Percentiles rank a stretch among this genome's conserved stretches.
phyloP scores from a whole-genome alignment of 2,113 vertebrate genomes.

The Corynorhinus townsendii region DNA sequence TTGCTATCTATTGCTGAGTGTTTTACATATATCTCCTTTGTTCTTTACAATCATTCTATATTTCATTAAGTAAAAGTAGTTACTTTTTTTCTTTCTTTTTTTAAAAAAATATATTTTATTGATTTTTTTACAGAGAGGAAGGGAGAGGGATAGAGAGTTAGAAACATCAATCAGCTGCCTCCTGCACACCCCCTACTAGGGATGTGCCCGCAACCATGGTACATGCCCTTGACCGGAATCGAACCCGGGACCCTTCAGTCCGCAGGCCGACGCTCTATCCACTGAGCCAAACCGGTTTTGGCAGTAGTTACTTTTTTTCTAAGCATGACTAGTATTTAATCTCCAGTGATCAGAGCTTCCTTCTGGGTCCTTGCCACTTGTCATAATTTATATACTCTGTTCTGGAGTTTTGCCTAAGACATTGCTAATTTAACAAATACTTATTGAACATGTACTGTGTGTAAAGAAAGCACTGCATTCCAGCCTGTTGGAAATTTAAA shows the following conservation, averaged over 20 bases:
- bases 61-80: not conserved
- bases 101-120: too few species aligned
- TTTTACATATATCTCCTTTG: not conserved
- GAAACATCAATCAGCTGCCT: too few species aligned
- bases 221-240: too few species aligned
- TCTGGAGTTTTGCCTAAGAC: not conserved
- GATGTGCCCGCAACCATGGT: too few species aligned
- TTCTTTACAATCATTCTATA: conserved; percentile 6
- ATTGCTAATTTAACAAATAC: not conserved
- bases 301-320: not conserved
- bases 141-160: too few species aligned
- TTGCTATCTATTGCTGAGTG: not conserved
- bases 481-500: not conserved
- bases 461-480: not conserved
- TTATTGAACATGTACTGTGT: not conserved
- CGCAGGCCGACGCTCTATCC: too few species aligned
- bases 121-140: too few species aligned
- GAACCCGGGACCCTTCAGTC: too few species aligned
- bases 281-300: too few species aligned
- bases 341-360: not conserved
- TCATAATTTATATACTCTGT: not conserved
- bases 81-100: not conserved
- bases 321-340: not conserved
- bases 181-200: too few species aligned
- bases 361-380: not conserved